Percentiles rank a stretch among this genome's conserved stretches.
Conservation (phyloP, 2,113 vertebrate genomes). For the Procavia capensis region DNA sequence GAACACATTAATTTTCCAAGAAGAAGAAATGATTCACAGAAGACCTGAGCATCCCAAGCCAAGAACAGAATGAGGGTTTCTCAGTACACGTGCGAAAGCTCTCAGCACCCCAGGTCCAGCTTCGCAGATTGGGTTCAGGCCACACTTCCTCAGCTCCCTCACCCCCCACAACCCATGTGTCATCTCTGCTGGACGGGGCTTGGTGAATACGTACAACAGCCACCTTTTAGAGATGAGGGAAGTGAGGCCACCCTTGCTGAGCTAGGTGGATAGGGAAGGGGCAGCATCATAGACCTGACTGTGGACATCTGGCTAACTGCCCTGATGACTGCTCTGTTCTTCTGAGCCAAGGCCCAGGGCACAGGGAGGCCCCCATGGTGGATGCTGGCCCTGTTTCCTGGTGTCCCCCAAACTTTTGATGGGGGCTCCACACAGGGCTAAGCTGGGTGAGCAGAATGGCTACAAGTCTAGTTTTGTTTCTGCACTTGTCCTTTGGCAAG, state of each 20-base stretch:
- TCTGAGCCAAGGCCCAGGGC: background rate
- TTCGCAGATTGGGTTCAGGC: background rate
- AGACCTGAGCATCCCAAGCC: background rate
- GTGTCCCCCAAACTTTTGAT: background rate
- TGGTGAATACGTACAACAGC: background rate
- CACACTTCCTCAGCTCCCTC: background rate
- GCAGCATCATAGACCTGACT: background rate
- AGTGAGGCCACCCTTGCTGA: background rate
- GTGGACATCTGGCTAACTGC: background rate
- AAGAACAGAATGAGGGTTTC: background rate
- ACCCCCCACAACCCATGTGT: accelerated
- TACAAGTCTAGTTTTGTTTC: background rate
- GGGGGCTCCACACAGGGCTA: background rate
- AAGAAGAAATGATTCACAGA: constrained; percentile 17
- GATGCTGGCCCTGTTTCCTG: background rate
- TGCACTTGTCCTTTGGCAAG: background rate
- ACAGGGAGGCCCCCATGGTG: accelerated
- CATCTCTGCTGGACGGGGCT: background rate
- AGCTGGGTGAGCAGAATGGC: background rate
- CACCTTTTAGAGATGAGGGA: background rate
- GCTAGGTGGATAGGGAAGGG: background rate
- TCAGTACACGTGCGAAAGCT: background rate
- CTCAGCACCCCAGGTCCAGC: background rate
- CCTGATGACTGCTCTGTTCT: background rate
- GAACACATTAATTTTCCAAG: background rate